These are phyloP conservation scores for Phrixothrix hirtus DNA, from an alignment of 2,888 invertebrate species.

Conservation along the genomic window DNA sequence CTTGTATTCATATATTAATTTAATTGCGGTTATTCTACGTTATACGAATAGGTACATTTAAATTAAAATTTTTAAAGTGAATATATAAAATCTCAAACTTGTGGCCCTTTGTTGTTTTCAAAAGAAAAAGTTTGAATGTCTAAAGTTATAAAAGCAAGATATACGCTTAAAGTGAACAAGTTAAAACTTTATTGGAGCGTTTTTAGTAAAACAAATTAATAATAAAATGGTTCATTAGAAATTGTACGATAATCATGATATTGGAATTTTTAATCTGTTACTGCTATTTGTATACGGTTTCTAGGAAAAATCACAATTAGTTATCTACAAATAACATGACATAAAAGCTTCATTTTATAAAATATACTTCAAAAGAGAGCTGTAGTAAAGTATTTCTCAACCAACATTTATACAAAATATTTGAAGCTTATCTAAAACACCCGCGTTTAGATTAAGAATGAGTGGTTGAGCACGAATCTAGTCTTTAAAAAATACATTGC, in stretches of 20 bases:
- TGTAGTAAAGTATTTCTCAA: background rate
- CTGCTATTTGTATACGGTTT: too few relatives aligned
- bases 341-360: background rate
- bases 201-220: too few relatives aligned
- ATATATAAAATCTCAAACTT: too few relatives aligned
- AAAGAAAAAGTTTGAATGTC: constrained; percentile 3
- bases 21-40: constrained; percentile 8
- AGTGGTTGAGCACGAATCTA: constrained; percentile 6
- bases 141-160: constrained; percentile 14
- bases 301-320: too few relatives aligned
- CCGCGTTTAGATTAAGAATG: constrained; percentile 4
- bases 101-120: too few relatives aligned
- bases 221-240: too few relatives aligned
- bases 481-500: constrained; percentile 10
- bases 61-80: background rate
- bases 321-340: background rate
- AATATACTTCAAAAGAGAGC: background rate
- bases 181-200: constrained; percentile 11
- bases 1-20: constrained; percentile 5
- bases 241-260: too few relatives aligned
- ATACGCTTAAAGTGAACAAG: constrained; percentile 10
- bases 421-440: constrained; percentile 8
- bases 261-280: too few relatives aligned
- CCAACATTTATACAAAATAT: constrained; percentile 3
- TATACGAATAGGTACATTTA: constrained; percentile 2